Percentiles rank a stretch among this genome's conserved stretches.
Evolutionary conservation across 2,797 vertebrate genomes (phyloP).

Genomic region (Onychomys arenicola): DNA sequence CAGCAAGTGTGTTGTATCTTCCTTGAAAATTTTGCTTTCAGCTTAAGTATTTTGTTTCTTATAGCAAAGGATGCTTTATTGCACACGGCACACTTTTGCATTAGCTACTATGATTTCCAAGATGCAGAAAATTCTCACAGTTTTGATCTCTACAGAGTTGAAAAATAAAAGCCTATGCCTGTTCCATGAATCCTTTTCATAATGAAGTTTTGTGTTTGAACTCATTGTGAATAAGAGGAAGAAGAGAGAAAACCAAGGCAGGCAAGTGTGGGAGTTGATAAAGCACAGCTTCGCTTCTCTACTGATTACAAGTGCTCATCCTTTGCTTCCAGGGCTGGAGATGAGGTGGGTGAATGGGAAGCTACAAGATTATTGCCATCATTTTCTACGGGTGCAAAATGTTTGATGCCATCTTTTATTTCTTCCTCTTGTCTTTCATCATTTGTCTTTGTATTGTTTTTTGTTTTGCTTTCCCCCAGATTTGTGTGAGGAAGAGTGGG

Average conservation of each 20-base stretch:
- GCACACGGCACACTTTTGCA: background rate
- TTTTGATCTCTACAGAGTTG: constrained; percentile 43
- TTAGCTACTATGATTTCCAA: constrained; percentile 56
- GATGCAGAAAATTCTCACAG: background rate
- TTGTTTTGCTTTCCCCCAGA: background rate
- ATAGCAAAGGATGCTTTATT: constrained; percentile 23
- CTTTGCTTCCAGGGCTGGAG: background rate
- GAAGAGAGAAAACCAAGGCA: constrained; percentile 17
- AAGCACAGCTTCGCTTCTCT: background rate
- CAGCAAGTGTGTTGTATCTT: background rate
- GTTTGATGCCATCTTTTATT: background rate
- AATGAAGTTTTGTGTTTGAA: constrained; percentile 52
- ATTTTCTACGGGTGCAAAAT: background rate
- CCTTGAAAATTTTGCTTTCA: constrained; percentile 46
- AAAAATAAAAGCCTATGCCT: background rate
- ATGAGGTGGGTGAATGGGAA: background rate
- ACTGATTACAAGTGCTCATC: background rate
- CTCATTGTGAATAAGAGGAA: background rate
- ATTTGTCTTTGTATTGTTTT: background rate
- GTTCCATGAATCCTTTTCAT: background rate
- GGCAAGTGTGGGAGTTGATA: background rate
- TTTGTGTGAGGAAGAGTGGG: background rate
- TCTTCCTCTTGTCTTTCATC: background rate
- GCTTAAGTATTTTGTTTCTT: constrained; percentile 50
- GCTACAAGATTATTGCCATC: background rate